Base-by-base conservation (phyloP, 2,113 vertebrate species). In the Syngnathus scovelli region DNA sequence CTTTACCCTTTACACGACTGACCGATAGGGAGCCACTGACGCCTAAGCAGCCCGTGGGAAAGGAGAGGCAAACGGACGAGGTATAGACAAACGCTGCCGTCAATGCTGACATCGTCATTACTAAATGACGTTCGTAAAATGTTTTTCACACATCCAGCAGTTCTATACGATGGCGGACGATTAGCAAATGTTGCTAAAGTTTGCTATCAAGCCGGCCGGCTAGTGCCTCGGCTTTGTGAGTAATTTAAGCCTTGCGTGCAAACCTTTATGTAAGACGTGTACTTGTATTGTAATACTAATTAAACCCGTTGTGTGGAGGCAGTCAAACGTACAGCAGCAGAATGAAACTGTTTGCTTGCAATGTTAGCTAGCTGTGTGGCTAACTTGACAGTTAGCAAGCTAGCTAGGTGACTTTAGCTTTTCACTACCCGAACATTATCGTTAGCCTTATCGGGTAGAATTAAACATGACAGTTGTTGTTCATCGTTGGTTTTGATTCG, bases 1-100 rank as follows among this genome's bases (percentile, higher is more conserved):
- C 83, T 89, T 41, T 23, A 61, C 81, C 82, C 87, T 41, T 21
- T 41, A 21, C 37, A 41, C 75, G 74, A 13, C 60, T 75, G 76
- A 23, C 60, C 16, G 58, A 60, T 36, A 59, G 37, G 37, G 36
- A 61, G 38, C 76, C 70, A 60, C 56, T 54, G 59, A 75, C 60
- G 60, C 37, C 60, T 65, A 44, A 67, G 21, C 23, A 23, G 67
- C 60, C 52, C 37, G 70, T 23, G 21, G 56, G 39, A 23, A 37
- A 51, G 72, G 69, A 77, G 77, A 21, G 58, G 60, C 68, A 72
- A 19, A 37, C 78, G 48, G 76, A 60, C 61, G 59, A 80, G 88
- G 79, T 83, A 86, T 18, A 2, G 13, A 36, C 7, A 80, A 74
- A 70, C 52, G 58, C 21, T 0, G 1, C 56, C 18, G 55, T 27